Evolutionary conservation across 1,140 invertebrate species (phyloP).

Genomic region (Melitaea cinxia): DNA sequence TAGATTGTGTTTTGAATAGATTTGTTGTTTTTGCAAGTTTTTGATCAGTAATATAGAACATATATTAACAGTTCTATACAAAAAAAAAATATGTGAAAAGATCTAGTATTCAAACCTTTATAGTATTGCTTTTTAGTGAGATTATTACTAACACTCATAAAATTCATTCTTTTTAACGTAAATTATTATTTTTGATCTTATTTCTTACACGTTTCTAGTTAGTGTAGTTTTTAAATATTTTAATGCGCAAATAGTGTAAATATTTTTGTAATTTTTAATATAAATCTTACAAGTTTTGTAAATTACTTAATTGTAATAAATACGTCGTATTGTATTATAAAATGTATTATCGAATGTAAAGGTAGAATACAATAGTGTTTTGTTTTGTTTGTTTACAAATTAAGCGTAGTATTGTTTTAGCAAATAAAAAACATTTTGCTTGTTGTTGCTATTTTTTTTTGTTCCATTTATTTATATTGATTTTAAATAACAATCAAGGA

Average conservation of each 20-base stretch:
- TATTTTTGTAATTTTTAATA: constrained; percentile 13
- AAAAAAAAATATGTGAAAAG: background rate
- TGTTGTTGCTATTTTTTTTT: too few species aligned
- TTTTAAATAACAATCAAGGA: too few species aligned
- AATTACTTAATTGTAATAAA: constrained; percentile 26
- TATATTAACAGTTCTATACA: background rate
- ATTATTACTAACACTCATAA: background rate
- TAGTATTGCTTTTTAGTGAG: background rate
- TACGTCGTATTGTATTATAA: constrained; percentile 1
- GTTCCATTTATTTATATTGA: too few species aligned
- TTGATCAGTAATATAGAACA: background rate
- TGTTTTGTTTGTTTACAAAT: too few species aligned
- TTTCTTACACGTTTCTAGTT: background rate
- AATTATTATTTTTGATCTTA: background rate
- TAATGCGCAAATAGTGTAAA: constrained; percentile 20
- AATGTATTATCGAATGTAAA: background rate
- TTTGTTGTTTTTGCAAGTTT: background rate
- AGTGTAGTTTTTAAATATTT: background rate
- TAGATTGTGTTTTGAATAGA: too few species aligned
- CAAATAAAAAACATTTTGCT: too few species aligned
- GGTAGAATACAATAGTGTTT: too few species aligned
- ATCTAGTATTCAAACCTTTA: background rate
- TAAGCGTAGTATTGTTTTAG: too few species aligned
- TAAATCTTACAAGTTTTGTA: constrained; percentile 22
- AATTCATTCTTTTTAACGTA: background rate